These are phyloP conservation scores for Drosophila yooni DNA, from an alignment of 2,888 invertebrate species.

Conservation along the genomic window DNA sequence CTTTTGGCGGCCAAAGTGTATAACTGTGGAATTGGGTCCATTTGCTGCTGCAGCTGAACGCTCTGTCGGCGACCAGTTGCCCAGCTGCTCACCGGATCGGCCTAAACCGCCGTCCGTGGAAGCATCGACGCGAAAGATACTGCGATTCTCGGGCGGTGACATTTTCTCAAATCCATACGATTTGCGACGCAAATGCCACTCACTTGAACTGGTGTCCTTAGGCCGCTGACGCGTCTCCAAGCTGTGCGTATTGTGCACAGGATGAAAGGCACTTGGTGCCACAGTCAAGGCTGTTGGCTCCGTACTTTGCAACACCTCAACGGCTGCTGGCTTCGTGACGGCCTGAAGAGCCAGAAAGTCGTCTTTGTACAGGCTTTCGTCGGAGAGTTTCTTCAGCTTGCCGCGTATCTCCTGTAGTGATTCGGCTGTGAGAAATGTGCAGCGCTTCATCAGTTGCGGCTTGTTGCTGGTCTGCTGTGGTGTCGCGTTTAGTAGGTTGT, in stretches of 20 bases:
- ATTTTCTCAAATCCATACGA: constrained; percentile 91
- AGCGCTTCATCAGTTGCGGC: constrained; percentile 63
- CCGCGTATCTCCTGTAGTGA: constrained; percentile 87
- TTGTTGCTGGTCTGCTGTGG: constrained; percentile 45
- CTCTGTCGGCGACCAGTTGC: constrained; percentile 85
- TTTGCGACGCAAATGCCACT: constrained; percentile 91
- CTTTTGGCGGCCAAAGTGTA: constrained; percentile 78
- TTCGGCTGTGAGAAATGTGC: constrained; percentile 87
- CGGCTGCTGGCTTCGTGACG: constrained; percentile 24
- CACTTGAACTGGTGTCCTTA: constrained; percentile 85
- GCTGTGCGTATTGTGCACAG: constrained; percentile 80
- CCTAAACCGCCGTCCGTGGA: constrained; percentile 92
- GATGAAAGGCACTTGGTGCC: constrained; percentile 60
- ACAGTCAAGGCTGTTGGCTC: constrained; percentile 10
- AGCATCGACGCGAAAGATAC: constrained; percentile 88
- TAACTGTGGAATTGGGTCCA: constrained; percentile 78
- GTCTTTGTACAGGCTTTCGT: constrained; percentile 85
- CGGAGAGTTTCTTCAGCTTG: constrained; percentile 86
- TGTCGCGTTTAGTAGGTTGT: constrained; percentile 85
- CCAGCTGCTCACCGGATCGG: constrained; percentile 89
- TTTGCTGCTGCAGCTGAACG: constrained; percentile 44
- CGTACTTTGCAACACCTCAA: constrained; percentile 18
- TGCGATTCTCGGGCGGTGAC: constrained; percentile 82
- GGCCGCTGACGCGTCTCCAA: constrained; percentile 81
- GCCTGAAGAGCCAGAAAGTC: constrained; percentile 78